Conservation (phyloP, 2,797 vertebrate genomes). For the Pristis pectinata region DNA sequence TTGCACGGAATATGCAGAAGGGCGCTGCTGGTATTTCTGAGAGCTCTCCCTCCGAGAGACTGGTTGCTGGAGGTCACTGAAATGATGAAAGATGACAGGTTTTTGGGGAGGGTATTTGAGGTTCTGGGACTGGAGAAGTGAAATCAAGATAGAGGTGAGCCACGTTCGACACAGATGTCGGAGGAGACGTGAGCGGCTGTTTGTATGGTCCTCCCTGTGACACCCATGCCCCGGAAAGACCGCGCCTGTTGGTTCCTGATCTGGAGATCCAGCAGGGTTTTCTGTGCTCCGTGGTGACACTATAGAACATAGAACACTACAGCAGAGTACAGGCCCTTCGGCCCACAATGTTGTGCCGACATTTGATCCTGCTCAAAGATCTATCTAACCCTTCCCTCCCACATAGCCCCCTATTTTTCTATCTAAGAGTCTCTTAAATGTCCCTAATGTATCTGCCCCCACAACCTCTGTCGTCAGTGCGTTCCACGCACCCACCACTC, state of each 20-base stretch:
- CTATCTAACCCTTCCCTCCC: too few relatives aligned
- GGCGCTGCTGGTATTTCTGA: neutral
- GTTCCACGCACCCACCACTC: too few relatives aligned
- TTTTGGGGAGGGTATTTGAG: neutral
- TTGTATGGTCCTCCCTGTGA: neutral
- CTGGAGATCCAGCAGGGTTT: neutral
- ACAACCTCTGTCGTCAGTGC: too few relatives aligned
- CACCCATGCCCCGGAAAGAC: neutral
- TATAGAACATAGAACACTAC: too few relatives aligned
- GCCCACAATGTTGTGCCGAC: too few relatives aligned
- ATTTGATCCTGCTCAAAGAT: too few relatives aligned
- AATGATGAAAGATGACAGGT: neutral
- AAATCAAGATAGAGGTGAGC: neutral
- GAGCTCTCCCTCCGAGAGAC: neutral
- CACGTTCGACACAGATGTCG: neutral
- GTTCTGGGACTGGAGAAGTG: neutral
- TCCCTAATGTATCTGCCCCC: too few relatives aligned
- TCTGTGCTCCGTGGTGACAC: neutral
- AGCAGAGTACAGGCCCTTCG: too few relatives aligned
- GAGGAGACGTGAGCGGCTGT: neutral
- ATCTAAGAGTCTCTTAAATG: too few relatives aligned
- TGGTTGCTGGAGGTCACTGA: neutral
- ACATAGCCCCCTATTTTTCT: too few relatives aligned
- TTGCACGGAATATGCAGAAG: neutral
- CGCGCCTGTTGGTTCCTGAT: neutral